These are phyloP conservation scores for Nasua narica DNA, from an alignment of 2,797 vertebrate species.

Conservation along the genomic window DNA sequence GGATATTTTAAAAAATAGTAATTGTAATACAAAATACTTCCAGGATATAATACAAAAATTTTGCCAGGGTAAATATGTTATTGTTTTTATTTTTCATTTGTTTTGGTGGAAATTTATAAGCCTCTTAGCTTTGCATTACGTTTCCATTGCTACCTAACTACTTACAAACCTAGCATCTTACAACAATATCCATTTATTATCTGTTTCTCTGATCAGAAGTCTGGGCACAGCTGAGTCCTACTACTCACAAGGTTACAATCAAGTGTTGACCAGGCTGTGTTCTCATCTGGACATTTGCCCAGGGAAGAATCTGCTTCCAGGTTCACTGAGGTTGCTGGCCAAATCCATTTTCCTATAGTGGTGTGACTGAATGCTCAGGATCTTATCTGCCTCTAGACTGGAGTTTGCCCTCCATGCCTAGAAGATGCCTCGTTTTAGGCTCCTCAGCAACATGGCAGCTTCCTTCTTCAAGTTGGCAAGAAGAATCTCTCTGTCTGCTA, in stretches of 20 bases:
- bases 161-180: background rate
- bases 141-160: background rate
- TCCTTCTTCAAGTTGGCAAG: background rate
- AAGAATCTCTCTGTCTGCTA: background rate
- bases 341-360: background rate
- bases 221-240: background rate
- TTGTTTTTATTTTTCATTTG: background rate
- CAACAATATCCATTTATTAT: background rate
- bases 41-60: background rate
- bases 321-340: background rate
- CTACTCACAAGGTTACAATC: background rate
- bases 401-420: background rate
- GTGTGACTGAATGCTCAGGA: background rate
- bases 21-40: background rate
- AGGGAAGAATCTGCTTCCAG: background rate
- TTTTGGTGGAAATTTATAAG: background rate
- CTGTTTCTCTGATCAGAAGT: background rate
- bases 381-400: background rate
- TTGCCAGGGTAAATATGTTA: constrained; percentile 7
- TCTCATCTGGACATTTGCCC: background rate
- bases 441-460: background rate
- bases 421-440: background rate
- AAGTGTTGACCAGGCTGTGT: background rate
- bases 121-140: background rate
- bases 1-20: background rate